Base-by-base conservation (phyloP, 2,113 vertebrate species). In the Athene cunicularia region DNA sequence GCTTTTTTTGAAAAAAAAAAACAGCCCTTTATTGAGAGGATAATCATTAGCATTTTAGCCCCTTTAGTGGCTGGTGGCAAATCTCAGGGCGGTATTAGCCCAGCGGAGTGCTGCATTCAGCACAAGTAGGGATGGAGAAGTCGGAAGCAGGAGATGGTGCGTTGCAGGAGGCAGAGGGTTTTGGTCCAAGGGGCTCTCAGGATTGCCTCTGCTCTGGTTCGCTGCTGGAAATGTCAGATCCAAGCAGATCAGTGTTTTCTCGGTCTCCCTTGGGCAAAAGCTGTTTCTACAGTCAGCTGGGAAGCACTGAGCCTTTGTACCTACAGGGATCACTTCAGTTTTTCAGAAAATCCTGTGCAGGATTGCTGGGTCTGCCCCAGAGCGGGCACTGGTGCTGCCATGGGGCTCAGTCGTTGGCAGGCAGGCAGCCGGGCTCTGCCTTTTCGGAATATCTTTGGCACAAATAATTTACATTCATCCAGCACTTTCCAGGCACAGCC, bases 31-130 rank as follows among this genome's bases (percentile, higher is more conserved):
- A 18, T 24, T 30, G 62, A 67, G 23, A 66, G 90, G 93, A 45
- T 88, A 18, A 60, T 39, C 0, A 1, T 32, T 52, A 47, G 75
- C 5, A 0, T 28, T 71, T 62, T 12, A 72, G 67, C 56, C 81
- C 53, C 43, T 35, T 32, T 16, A 5, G 62, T n/a, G 80, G 80
- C 92, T 64, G 58, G 66, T 45, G 75, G 63, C 63, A n/a, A 28
- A n/a, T 59, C 80, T 68, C 2, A 1, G 55, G 16, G 55, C n/a
- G 15, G 27, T 70, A 10, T 81, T 39, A 90, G 47, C 90, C 87
- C 47, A 7, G 60, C 0, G 4, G 9, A 49, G 80, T 1, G 53
- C 32, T 33, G 19, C 11, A 1, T 23, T n/a, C 30, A 10, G 33
- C 17, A 11, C 10, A 5, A 22, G 62, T 5, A 23, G n/a, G 58